Base-by-base conservation (phyloP, 2,797 vertebrate species). In the Gila robusta region DNA sequence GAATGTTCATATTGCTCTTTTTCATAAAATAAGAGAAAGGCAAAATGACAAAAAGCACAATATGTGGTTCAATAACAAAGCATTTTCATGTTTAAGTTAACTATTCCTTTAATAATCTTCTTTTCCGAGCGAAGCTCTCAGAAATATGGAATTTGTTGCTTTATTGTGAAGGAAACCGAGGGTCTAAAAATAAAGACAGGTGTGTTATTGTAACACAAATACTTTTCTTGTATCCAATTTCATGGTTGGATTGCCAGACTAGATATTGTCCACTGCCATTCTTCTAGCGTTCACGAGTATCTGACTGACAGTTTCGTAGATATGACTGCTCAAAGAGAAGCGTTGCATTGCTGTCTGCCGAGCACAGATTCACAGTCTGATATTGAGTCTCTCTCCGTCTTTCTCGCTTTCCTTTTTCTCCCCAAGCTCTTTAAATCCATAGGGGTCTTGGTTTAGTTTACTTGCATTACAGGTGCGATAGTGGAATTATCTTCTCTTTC, bases 391-490 rank as follows among this genome's bases (percentile, higher is more conserved):
- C 21, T 86, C 39, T 59, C 44, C 14, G n/a, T 79, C 41, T 78
- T 70, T 66, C 41, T 83, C 26, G 0, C 59, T 59, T 83, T 67
- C 62, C 44, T 56, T 81, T 87, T 78, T 86, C 80, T 84, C 39
- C 32, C 56, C 80, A 74, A 90, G 70, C 77, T 88, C 89, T 71
- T 86, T 39, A 94, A 93, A 93, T 93, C 92, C 90, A 87, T 79
- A 52, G 49, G 62, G 91, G 85, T 88, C 85, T 91, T 79, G 81
- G 87, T 92, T 92, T 94, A 94, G 92, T 92, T 90, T 77, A 90
- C 67, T 86, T 87, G 91, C 93, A 91, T 91, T 88, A 91, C 90
- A 90, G 88, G 90, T 91, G 89, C 84, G 89, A 92, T 92, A 92
- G 89, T 81, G 41, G 79, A 23, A 83, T 88, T 92, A 94, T 93